Evolutionary conservation across 2,113 vertebrate species (phyloP).

Genomic region (Bujurquina vittata): DNA sequence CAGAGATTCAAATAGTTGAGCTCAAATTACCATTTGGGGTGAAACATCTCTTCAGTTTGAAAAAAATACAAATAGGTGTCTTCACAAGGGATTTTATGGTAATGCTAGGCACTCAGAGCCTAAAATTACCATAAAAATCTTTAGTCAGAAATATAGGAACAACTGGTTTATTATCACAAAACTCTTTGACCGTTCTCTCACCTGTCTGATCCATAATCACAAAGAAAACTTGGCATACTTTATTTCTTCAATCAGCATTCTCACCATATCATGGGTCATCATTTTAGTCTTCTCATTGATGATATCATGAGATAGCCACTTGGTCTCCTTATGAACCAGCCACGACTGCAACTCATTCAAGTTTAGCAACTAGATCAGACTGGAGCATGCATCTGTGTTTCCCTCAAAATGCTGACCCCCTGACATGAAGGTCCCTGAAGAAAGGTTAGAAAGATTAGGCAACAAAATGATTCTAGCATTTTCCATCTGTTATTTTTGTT

Average conservation of each 20-base stretch:
- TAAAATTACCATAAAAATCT: neutral
- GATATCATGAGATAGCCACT: neutral
- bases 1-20: neutral
- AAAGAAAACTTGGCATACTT: neutral
- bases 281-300: neutral
- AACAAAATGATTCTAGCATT: neutral
- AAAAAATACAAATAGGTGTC: conserved; percentile 2
- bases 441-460: neutral
- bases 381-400: neutral
- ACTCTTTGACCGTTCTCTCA: neutral
- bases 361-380: neutral
- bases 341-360: neutral
- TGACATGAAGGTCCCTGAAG: neutral
- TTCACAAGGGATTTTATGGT: neutral
- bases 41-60: neutral
- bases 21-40: neutral
- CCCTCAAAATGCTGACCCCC: neutral
- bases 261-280: neutral
- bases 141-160: neutral
- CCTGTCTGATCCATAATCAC: neutral
- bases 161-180: neutral
- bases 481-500: neutral
- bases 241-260: neutral
- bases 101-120: neutral
- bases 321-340: neutral